A percentile compares a stretch with the other conserved stretches of the same genome.
phyloP scores from a whole-genome alignment of 2,888 invertebrate genomes.

The Plusia festucae region DNA sequence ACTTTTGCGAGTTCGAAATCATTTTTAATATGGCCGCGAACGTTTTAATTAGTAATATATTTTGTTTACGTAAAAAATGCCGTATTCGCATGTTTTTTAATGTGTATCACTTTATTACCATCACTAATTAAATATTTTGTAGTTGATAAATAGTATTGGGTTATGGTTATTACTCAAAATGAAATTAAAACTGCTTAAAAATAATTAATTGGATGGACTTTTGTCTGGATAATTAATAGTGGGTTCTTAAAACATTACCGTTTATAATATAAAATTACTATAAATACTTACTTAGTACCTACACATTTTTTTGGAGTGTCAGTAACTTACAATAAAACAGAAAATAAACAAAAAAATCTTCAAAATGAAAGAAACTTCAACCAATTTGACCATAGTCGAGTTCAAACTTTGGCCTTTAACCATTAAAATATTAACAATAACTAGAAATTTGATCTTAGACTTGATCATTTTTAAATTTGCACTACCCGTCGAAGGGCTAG shows the following conservation, averaged over 20 bases:
- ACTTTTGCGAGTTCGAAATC: constrained; percentile 54
- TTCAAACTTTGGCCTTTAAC: too few relatives aligned
- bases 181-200: neutral
- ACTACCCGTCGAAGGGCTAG: too few relatives aligned
- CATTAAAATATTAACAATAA: too few relatives aligned
- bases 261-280: constrained; percentile 1
- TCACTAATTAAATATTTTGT: constrained; percentile 39
- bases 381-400: too few relatives aligned
- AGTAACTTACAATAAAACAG: neutral
- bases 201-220: constrained; percentile 5
- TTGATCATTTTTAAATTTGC: too few relatives aligned
- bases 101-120: constrained; percentile 24
- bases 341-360: too few relatives aligned
- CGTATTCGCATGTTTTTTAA: constrained; percentile 13
- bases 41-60: constrained; percentile 57
- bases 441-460: too few relatives aligned
- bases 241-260: neutral
- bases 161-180: constrained; percentile 25
- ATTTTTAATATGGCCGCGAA: constrained; percentile 54
- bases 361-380: too few relatives aligned
- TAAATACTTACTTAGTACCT: neutral
- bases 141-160: constrained; percentile 33
- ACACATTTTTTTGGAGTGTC: neutral
- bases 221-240: neutral
- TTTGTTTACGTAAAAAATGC: constrained; percentile 34